Evolutionary conservation across 2,113 vertebrate genomes (phyloP), one percentile per base, ranked within the genome.

Genomic region (Mirza zaza): DNA sequence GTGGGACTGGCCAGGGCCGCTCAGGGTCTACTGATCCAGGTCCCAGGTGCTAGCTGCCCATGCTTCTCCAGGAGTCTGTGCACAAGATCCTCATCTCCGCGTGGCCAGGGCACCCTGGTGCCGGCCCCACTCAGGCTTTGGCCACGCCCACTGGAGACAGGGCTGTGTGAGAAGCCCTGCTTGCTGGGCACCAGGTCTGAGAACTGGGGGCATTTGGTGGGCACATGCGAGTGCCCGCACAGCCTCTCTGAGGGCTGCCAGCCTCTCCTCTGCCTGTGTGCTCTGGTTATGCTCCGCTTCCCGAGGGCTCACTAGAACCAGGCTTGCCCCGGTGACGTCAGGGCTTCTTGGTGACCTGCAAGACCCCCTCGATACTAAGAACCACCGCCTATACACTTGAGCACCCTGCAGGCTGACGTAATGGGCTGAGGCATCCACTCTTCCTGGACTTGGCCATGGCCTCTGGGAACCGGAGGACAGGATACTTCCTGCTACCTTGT

Each of bases 51-150:
- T 4, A 52, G 70, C 15, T 2, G n/a, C 15, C 32, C 15, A 29
- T 32, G 25, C 39, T 9, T 67, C 36, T 25, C 23, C 17, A 55
- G 42, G 36, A 91, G 63, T 36, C 5, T 34, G 86, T 32, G 18
- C 48, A 25, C 0, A 18, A 12, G 32, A 42, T 14, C 65, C n/a
- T 36, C 29, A 20, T 5, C 5, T 17, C 4, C 0, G 21, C 0
- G 25, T 15, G 50, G 36, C 36, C 18, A 55, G 6, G 52, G 75
- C 23, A 61, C 25, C 79, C 52, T 15, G 39, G 39, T 3, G 48
- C 45, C n/a, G 3, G 34, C 17, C 32, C 14, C 11, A 5, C 6
- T 61, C 2, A 18, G 70, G n/a, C 34, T 85, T 6, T 23, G n/a
- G 42, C 25, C 36, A 11, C n/a, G 27, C 4, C 32, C 21, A 18